These are phyloP conservation scores for Daphoenositta chrysoptera DNA, from an alignment of 2,113 vertebrate species.

Conservation along the genomic window DNA sequence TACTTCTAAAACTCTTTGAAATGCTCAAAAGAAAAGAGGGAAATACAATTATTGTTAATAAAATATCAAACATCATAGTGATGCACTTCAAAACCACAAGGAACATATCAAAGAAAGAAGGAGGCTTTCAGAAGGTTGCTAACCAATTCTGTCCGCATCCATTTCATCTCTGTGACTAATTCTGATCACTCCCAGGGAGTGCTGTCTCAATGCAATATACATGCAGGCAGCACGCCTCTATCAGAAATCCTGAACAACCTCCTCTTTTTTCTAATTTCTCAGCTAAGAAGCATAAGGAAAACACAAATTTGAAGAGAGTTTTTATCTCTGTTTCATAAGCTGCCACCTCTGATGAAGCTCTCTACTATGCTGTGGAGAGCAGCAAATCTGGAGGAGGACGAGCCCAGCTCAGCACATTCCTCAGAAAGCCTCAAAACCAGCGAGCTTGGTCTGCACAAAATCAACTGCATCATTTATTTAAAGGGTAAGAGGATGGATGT, in stretches of 20 bases:
- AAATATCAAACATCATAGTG: conserved; percentile 1
- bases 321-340: background rate
- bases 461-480: conserved; percentile 26
- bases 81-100: conserved; percentile 16
- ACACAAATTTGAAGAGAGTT: background rate
- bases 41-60: conserved; percentile 35
- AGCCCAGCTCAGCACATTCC: conserved; percentile 7
- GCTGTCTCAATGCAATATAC: background rate
- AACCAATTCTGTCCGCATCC: background rate
- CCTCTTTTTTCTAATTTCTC: background rate
- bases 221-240: background rate
- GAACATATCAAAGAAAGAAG: conserved; percentile 9
- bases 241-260: background rate
- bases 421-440: background rate
- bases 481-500: background rate
- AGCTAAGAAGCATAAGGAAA: background rate
- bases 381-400: background rate
- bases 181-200: background rate
- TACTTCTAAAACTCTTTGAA: conserved; percentile 1
- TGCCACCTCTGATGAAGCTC: background rate
- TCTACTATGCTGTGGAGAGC: background rate
- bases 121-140: background rate
- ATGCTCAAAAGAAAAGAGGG: background rate
- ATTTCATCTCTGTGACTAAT: background rate
- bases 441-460: background rate